Evolutionary conservation across 2,797 vertebrate genomes (phyloP), one percentile per base, ranked within the genome.

Genomic region (Esox masquinongy): DNA sequence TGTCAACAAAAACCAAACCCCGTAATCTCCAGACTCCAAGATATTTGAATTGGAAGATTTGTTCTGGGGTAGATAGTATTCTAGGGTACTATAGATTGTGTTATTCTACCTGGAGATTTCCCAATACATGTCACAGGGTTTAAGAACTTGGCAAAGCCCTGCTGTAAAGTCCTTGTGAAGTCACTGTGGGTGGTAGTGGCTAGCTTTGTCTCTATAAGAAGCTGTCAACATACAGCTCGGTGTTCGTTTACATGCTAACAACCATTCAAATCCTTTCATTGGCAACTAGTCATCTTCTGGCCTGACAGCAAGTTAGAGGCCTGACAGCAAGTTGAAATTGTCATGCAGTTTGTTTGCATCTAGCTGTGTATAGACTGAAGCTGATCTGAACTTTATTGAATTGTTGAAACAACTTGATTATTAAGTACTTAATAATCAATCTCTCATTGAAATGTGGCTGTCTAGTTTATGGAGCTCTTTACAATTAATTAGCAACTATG

Each of bases 401-500:
- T 49, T 49, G 19, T 76, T 26, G 43, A 17, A 49, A n/a, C 8
- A 2, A 61, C 43, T 47, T 47, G 34, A 69, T 24, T 19, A 69
- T 39, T 22, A 49, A 43, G 19, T 47, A 29, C 12, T 70, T 36
- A 72, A 26, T 81, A 77, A 85, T 88, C 72, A 85, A 68, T 84
- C 53, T 50, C 66, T 59, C 77, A 80, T 76, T 73, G n/a, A 80
- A 79, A 77, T 79, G 75, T 73, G 78, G 51, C 71, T 47, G 78
- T 49, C 72, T 50, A 64, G 66, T 85, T 79, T 78, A 88, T 70
- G 59, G 67, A 79, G 74, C 78, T 78, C 69, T 78, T 73, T 75
- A 70, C 77, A 69, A 72, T 79, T 90, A 83, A 83, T 84, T 83
- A 77, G 43, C 22, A 22, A 11, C 19, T 51, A 68, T 75, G 61